Conservation (phyloP, 92 coral and sea anemone species). For the Pocillopora grandis region DNA sequence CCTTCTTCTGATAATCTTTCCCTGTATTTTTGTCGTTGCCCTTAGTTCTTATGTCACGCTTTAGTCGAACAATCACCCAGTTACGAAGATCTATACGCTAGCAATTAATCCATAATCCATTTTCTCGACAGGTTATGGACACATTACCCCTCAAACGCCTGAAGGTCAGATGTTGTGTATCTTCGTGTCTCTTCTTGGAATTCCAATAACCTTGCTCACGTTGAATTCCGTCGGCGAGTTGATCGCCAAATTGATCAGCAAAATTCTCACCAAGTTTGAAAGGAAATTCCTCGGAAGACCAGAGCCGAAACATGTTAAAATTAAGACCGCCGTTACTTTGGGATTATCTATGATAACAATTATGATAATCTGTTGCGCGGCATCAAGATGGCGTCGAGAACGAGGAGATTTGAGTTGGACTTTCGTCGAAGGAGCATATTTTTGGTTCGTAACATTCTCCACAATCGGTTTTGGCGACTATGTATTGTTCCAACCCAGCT, state of each 20-base stretch:
- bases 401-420: background rate
- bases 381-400: background rate
- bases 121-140: background rate
- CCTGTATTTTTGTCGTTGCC: no score
- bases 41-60: no score
- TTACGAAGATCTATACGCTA: no score
- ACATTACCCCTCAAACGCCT: background rate
- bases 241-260: background rate
- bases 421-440: constrained; percentile 25
- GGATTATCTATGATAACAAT: background rate
- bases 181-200: constrained; percentile 25
- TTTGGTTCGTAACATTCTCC: constrained; percentile 31
- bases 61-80: no score
- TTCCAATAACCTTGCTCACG: constrained; percentile 30
- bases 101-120: no score
- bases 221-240: constrained; percentile 34
- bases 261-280: background rate
- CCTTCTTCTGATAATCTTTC: no score
- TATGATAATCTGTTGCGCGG: background rate
- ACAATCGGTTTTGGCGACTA: constrained; percentile 38
- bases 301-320: background rate
- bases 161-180: constrained; percentile 8
- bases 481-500: background rate
- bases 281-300: background rate
- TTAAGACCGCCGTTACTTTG: background rate